Conservation (phyloP, 1,140 invertebrate genomes). For the Polypedilum pembai region DNA sequence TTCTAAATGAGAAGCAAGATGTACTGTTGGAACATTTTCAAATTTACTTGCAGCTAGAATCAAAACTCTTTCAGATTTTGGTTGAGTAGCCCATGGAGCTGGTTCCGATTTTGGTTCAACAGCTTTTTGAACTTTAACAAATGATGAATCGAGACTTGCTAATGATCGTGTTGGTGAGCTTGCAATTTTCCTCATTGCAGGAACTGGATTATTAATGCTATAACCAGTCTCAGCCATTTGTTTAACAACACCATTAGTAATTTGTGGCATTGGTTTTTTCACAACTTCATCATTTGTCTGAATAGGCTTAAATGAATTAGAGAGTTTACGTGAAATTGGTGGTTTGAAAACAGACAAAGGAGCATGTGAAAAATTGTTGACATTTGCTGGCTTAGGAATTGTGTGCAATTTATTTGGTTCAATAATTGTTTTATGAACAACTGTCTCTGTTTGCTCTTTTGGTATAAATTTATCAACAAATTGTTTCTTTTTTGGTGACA, state of each 20-base stretch:
- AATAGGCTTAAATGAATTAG: neutral
- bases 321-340: slow-evolving; percentile 33
- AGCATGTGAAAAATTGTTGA: slow-evolving; percentile 64
- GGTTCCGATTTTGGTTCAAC: slow-evolving; percentile 31
- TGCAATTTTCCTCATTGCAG: neutral
- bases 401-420: slow-evolving; percentile 2
- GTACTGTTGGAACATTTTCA: slow-evolving; percentile 36
- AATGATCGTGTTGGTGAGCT: slow-evolving; percentile 16
- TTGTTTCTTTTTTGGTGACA: neutral
- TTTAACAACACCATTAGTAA: slow-evolving; percentile 36
- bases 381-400: slow-evolving; percentile 49
- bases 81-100: slow-evolving; percentile 40
- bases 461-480: neutral
- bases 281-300: neutral
- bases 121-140: slow-evolving; percentile 38
- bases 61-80: slow-evolving; percentile 42
- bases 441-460: neutral
- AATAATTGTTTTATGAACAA: neutral
- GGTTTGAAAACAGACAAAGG: slow-evolving; percentile 63
- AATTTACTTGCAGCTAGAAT: slow-evolving; percentile 45
- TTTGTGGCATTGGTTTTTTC: slow-evolving; percentile 43
- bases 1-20: neutral
- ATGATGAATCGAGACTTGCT: slow-evolving; percentile 31
- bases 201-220: slow-evolving; percentile 33
- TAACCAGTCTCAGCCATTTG: slow-evolving; percentile 45